These are phyloP conservation scores for Blomia tropicalis DNA, from an alignment of 2,888 invertebrate genomes.

Conservation along the genomic window DNA sequence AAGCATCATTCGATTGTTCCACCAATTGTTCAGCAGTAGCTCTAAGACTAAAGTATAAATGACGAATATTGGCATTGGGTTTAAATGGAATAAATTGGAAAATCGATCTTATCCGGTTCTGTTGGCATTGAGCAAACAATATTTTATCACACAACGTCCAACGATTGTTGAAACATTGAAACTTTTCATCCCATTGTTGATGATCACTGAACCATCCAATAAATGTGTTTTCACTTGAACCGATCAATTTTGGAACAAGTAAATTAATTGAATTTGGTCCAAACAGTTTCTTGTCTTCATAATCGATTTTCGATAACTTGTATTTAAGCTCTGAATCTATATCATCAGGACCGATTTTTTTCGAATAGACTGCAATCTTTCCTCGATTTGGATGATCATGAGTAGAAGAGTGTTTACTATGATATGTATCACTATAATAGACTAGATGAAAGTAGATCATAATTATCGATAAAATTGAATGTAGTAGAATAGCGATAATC, in stretches of 20 bases:
- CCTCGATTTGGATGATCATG: conserved; percentile 21
- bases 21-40: conserved; percentile 20
- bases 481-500: conserved; percentile 27
- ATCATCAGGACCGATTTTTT: conserved; percentile 8
- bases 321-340: background rate
- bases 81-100: conserved; percentile 29
- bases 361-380: conserved; percentile 24
- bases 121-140: conserved; percentile 28
- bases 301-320: background rate
- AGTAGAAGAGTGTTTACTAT: conserved; percentile 20
- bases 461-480: conserved; percentile 27
- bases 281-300: background rate
- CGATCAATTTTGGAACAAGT: conserved; percentile 26
- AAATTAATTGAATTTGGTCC: conserved; percentile 25
- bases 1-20: conserved; percentile 16
- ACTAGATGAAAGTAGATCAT: conserved; percentile 28
- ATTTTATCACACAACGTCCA: conserved; percentile 29
- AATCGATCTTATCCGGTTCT: conserved; percentile 28
- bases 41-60: conserved; percentile 18
- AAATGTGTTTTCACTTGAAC: conserved; percentile 26
- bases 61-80: conserved; percentile 9
- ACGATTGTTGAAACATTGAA: conserved; percentile 29
- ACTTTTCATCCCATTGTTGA: conserved; percentile 27
- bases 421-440: conserved; percentile 26
- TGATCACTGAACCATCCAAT: conserved; percentile 31